Evolutionary conservation across 2,113 vertebrate genomes (phyloP), one percentile per base, ranked within the genome.

Genomic region (Origma solitaria): DNA sequence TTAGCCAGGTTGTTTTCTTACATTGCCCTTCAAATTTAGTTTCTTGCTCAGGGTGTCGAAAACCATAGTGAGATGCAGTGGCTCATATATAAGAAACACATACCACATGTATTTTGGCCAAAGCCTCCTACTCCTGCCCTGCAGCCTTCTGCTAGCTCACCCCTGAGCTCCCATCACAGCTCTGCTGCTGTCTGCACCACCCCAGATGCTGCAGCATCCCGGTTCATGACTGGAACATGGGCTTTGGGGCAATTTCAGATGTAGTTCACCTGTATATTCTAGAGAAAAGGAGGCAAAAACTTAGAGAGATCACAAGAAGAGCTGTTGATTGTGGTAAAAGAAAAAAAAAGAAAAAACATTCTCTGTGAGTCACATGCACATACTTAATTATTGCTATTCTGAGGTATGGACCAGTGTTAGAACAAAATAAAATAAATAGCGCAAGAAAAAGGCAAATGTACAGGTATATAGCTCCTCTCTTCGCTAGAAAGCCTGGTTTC

Each of bases 401-500:
- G 70, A 94, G 64, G 58, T 40, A 20, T 3, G 2, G n/a, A 54
- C 30, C 27, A 62, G n/a, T 2, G 1, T 53, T 72, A 73, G 35
- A 77, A 61, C 49, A n/a, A 69, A 81, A 35, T 18, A 51, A 64
- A 42, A 78, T 31, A 37, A 51, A 51, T 24, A 75, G n/a, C 10
- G 15, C 40, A 64, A 62, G 78, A 37, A 54, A 84, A 79, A 64
- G 49, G n/a, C 44, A 91, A 27, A 58, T 33, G 23, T 30, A 42
- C 33, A 66, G 7, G n/a, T 28, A 24, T 19, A 15, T 27, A 54
- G 13, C 12, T 92, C 42, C 57, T 82, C 21, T 78, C 79, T 93
- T 90, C 60, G 47, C n/a, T 82, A 25, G 88, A 85, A 78, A 77
- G 62, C 62, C 91, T 66, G 54, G 64, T 96, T 96, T 75, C 78